Conservation (phyloP, 2,888 invertebrate species). For the Stramonita haemastoma region DNA sequence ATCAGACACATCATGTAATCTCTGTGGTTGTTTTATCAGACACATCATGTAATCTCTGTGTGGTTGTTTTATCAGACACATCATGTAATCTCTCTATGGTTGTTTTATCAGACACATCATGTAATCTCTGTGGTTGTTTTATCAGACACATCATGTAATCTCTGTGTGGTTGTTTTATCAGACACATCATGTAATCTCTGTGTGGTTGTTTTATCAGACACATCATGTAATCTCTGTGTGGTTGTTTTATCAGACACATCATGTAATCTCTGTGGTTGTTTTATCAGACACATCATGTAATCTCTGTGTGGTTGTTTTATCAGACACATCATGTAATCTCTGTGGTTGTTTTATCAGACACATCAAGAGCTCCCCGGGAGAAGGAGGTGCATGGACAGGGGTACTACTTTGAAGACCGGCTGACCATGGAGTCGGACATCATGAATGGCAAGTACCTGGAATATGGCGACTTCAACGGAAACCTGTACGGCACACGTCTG, state of each 20-base stretch:
- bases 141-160: too few relatives aligned
- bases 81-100: constrained; percentile 80
- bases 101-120: constrained; percentile 90
- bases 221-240: too few relatives aligned
- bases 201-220: too few relatives aligned
- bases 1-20: constrained; percentile 91
- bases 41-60: constrained; percentile 85
- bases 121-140: too few relatives aligned
- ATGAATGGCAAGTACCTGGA: constrained; percentile 95
- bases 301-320: too few relatives aligned
- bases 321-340: not conserved
- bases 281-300: too few relatives aligned
- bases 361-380: constrained; percentile 94
- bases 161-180: too few relatives aligned
- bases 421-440: constrained; percentile 96
- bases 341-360: constrained; percentile 83
- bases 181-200: too few relatives aligned
- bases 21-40: constrained; percentile 81
- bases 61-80: constrained; percentile 85
- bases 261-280: too few relatives aligned
- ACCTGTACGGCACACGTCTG: constrained; percentile 96
- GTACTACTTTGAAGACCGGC: constrained; percentile 97
- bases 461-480: constrained; percentile 97
- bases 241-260: too few relatives aligned
- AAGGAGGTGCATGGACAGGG: constrained; percentile 97